These are phyloP conservation scores for Sympetrum striolatum DNA, from an alignment of 2,888 invertebrate genomes.

Conservation along the genomic window DNA sequence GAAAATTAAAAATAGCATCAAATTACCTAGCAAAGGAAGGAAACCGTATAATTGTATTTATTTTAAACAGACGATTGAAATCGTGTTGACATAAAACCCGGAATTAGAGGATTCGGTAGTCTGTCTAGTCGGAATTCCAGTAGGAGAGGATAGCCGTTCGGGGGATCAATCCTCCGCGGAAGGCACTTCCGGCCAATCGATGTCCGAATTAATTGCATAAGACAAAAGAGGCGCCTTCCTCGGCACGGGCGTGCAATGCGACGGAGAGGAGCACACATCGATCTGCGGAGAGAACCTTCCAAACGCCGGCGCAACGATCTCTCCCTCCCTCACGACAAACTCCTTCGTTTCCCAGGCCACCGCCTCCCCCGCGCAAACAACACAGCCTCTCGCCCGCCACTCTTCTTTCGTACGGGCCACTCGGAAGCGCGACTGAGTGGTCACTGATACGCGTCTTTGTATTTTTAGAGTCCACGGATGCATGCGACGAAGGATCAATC, in stretches of 20 bases:
- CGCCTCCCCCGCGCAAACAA: neutral
- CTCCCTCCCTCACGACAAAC: neutral
- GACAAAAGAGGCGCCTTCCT: conserved; percentile 2
- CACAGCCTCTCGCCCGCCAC: too few species aligned
- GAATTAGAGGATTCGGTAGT: neutral
- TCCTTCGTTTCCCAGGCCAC: neutral
- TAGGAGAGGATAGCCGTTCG: neutral
- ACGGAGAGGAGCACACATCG: conserved; percentile 1
- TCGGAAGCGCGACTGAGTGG: too few species aligned
- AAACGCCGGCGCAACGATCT: conserved; percentile 12
- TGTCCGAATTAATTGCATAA: neutral
- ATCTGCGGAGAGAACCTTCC: neutral
- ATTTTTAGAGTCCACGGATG: too few species aligned
- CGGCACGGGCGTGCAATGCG: conserved; percentile 25
- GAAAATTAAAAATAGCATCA: too few species aligned
- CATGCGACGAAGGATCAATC: too few species aligned
- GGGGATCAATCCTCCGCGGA: neutral
- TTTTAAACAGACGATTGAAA: too few species aligned
- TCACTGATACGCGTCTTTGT: too few species aligned
- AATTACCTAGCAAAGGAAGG: too few species aligned
- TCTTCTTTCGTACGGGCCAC: too few species aligned
- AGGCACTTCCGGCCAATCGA: neutral
- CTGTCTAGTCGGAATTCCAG: too few species aligned
- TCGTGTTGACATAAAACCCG: too few species aligned
- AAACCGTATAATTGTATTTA: too few species aligned